Base-by-base conservation (phyloP, 2,113 vertebrate genomes). In the Urocitellus parryii region DNA sequence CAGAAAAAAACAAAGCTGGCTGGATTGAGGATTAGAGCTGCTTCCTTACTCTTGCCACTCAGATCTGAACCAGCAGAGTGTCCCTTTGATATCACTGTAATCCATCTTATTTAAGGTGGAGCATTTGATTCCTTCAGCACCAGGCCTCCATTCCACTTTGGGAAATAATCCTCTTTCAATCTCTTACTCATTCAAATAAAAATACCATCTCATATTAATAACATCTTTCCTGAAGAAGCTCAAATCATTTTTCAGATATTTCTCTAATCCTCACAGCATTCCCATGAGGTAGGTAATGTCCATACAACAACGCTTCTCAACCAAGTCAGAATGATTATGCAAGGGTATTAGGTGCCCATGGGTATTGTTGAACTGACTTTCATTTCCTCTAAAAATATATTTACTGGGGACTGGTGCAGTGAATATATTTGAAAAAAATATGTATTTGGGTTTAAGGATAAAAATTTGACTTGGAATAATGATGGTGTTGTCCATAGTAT, bases 121-220 rank as follows among this genome's bases (percentile, higher is more conserved):
- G 48, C 61, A 78, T 90, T 94, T 85, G 96, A 95, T 93, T 95
- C 88, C 91, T 91, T 87, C 27, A 87, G 88, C 89, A 90, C 32
- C 24, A 22, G 22, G 79, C 48, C 79, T 90, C 48, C 74, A 83
- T 95, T 97, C 94, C 83, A 91, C 89, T 97, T 96, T 48, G 65
- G 73, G 83, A 94, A 93, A 97, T 96, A 97, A 98, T 97, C 96
- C 97, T 76, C 95, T 96, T 97, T 97, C 97, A 88, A 74, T 96
- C 95, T 96, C 80, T 92, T 79, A 73, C 89, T 94, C 83, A 95
- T 96, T 97, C 97, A 94, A 96, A 96, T 97, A 93, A 96, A 97
- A 98, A 96, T 97, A 85, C 93, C 83, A 95, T 95, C 95, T 97
- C 88, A 88, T 93, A 97, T 97, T 96, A 97, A 97, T 97, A 94